Percentiles rank a stretch among this genome's conserved stretches.
Conservation (phyloP, 2,797 vertebrate species). For the Prunella strophiata region DNA sequence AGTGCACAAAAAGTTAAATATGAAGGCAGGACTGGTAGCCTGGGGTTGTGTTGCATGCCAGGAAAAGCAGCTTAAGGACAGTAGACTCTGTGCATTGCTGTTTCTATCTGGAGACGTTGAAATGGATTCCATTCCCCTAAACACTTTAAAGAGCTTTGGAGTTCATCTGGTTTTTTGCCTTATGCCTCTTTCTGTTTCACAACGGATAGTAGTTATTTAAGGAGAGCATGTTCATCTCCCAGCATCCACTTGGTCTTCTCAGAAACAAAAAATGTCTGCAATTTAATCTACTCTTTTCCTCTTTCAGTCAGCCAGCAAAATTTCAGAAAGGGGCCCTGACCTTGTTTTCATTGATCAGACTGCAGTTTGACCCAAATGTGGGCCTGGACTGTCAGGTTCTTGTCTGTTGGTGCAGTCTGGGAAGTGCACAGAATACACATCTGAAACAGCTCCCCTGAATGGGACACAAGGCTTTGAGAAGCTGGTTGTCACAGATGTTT, state of each 20-base stretch:
- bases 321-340: background rate
- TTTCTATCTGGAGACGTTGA: background rate
- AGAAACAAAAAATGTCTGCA: background rate
- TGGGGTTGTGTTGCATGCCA: background rate
- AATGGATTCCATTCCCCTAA: background rate
- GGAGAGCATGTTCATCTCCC: background rate
- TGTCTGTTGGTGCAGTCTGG: background rate
- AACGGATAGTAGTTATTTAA: background rate
- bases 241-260: background rate
- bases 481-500: background rate
- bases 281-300: slow-evolving; percentile 10
- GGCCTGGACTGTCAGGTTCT: background rate
- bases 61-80: background rate
- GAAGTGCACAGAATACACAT: background rate
- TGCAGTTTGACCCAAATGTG: background rate
- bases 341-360: slow-evolving; percentile 31
- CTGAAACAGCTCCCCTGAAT: background rate
- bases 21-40: background rate
- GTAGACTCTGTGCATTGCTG: background rate
- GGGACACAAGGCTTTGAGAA: background rate
- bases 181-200: background rate
- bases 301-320: background rate
- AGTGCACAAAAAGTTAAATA: background rate
- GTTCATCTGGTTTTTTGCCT: background rate
- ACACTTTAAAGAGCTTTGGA: background rate